Evolutionary conservation across 2,888 invertebrate genomes (phyloP), one percentile per base, ranked within the genome.

Genomic region (Idaea straminata): DNA sequence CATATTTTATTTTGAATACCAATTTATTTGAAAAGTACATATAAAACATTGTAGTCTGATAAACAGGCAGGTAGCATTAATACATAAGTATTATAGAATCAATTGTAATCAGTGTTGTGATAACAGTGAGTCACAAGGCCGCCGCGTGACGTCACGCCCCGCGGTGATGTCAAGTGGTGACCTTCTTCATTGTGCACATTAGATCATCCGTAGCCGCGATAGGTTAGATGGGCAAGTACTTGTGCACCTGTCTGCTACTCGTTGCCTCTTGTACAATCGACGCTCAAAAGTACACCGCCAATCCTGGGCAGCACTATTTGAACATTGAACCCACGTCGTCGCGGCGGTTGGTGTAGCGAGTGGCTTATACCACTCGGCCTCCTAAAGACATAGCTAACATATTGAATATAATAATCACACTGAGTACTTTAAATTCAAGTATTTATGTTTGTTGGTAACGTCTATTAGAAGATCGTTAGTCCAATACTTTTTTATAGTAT

Each of bases 121-220:
- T 60, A 25, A 60, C 34, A 7, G 70, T 81, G 81, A 81, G 69
- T 81, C 81, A 81, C 76, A 78, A 80, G 79, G 79, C 69, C 47
- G 66, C 61, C 73, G 59, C 66, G 74, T 81, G 81, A 81, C 75
- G 78, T 81, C 77, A 81, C 66, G 71, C 65, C 70, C 66, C 69
- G 62, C 69, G 67, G 71, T 84, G 79, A 84, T 83, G 83, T 85
- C 82, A 85, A 83, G 77, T 81, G 74, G 67, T 83, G 85, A 85
- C 87, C 88, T 87, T 82, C 79, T 73, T 69, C 66, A 71, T 69
- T 67, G 69, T 62, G 61, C 66, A 64, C 71, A 74, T 74, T 72
- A 74, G 72, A 71, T 74, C 73, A 74, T 69, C 68, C 65, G 66
- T 64, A 15, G 13, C 15, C 1, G 6, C n/a, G 6, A n/a, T 15